These are phyloP conservation scores for Drosophila melanica DNA, from an alignment of 1,140 invertebrate genomes.

Conservation along the genomic window DNA sequence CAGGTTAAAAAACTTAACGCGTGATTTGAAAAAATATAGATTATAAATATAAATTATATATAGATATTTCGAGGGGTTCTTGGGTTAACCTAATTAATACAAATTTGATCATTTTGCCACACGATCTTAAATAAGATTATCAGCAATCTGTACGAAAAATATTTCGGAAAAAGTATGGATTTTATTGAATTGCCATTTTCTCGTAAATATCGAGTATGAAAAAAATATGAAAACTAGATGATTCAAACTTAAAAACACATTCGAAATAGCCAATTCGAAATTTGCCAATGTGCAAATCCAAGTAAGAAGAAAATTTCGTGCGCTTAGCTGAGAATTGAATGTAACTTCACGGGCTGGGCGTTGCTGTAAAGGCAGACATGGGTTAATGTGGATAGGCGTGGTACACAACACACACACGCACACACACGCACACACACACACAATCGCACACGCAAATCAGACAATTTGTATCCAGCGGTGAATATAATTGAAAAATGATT, in stretches of 20 bases:
- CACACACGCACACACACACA: not conserved
- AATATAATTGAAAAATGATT: conserved; percentile 84
- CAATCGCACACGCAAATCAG: conserved; percentile 69
- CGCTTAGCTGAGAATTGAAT: conserved; percentile 24
- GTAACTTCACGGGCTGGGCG: not conserved
- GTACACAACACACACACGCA: conserved; percentile 1
- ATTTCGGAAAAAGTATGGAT: too few species aligned
- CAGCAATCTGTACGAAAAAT: too few species aligned
- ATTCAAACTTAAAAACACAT: not conserved
- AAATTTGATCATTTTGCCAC: too few species aligned
- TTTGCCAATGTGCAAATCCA: conserved; percentile 15
- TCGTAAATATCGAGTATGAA: too few species aligned
- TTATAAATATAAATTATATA: too few species aligned
- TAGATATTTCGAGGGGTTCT: too few species aligned
- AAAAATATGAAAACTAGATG: too few species aligned
- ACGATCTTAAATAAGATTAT: too few species aligned
- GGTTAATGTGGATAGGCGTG: not conserved
- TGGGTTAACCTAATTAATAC: too few species aligned
- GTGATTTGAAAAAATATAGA: too few species aligned
- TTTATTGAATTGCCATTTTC: too few species aligned
- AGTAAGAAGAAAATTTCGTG: conserved; percentile 14
- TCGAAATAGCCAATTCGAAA: not conserved
- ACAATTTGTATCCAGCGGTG: conserved; percentile 83
- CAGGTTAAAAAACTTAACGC: too few species aligned
- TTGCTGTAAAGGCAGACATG: not conserved